phyloP scores from a whole-genome alignment of 2,797 vertebrate species.

The Chaetodon trifasciatus region DNA sequence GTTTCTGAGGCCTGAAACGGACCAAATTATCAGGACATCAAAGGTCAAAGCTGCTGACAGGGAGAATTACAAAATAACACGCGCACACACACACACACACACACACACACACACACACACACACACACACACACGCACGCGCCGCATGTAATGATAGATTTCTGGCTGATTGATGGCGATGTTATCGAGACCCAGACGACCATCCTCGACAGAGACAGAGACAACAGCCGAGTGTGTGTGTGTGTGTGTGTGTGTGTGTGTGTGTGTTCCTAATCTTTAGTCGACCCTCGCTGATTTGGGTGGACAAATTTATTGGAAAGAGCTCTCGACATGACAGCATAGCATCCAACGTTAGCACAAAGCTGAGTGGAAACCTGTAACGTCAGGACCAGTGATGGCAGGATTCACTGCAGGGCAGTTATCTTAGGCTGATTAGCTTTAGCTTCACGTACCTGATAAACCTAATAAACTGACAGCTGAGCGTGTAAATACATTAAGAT shows the following conservation, averaged over 20 bases:
- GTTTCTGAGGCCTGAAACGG: not conserved
- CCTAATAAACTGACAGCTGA: no score
- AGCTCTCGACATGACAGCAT: not conserved
- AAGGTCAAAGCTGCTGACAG: not conserved
- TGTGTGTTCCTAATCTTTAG: not conserved
- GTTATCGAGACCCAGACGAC: not conserved
- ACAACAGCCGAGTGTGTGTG: not conserved
- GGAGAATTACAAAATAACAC: not conserved
- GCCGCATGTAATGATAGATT: not conserved
- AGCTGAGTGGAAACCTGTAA: not conserved
- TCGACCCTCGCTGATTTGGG: not conserved
- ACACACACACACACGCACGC: not conserved
- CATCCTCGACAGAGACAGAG: not conserved
- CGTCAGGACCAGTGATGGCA: not conserved
- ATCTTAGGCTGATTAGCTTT: not conserved
- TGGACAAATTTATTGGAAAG: not conserved
- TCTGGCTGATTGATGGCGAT: slow-evolving; percentile 1
- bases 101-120: not conserved
- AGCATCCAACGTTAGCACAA: not conserved
- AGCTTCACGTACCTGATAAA: no score
- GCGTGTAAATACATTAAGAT: not conserved
- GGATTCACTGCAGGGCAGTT: not conserved
- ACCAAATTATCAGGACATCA: slow-evolving; percentile 7
- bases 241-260: not conserved
- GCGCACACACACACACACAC: not conserved